phyloP scores from a whole-genome alignment of 2,113 vertebrate species.

The Lophura nycthemera region DNA sequence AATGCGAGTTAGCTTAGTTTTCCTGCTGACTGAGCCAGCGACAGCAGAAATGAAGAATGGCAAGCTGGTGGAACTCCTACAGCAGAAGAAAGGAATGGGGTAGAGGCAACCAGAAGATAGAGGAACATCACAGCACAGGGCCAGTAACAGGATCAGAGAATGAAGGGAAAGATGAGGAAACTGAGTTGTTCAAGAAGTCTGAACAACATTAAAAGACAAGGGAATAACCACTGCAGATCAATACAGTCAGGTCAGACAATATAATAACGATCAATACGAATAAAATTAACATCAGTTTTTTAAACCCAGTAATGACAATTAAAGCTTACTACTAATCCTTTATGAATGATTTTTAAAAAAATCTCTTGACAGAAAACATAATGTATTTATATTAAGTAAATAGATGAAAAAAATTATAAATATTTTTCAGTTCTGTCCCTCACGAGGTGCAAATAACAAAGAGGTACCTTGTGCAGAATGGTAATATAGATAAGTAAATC shows the following conservation, averaged over 20 bases:
- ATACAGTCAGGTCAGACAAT: background rate
- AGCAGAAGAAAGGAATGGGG: background rate
- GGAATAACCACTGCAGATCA: background rate
- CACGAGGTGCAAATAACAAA: background rate
- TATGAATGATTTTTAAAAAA: background rate
- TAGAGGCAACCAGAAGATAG: background rate
- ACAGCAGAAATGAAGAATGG: background rate
- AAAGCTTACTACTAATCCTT: background rate
- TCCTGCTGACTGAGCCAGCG: background rate
- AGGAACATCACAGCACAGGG: background rate
- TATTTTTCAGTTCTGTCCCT: background rate
- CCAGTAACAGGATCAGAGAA: background rate
- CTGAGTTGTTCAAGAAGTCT: background rate
- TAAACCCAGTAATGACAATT: background rate
- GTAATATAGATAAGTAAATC: conserved; percentile 27
- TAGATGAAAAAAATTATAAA: background rate
- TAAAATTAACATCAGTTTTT: background rate
- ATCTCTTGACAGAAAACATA: background rate
- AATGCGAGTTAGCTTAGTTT: background rate
- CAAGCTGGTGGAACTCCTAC: background rate
- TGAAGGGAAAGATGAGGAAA: background rate
- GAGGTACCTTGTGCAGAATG: background rate
- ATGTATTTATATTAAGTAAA: background rate
- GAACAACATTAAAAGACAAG: background rate
- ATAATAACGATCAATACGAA: background rate